These are phyloP conservation scores for Bubo blakistoni DNA, from an alignment of 2,113 vertebrate genomes.

Conservation along the genomic window DNA sequence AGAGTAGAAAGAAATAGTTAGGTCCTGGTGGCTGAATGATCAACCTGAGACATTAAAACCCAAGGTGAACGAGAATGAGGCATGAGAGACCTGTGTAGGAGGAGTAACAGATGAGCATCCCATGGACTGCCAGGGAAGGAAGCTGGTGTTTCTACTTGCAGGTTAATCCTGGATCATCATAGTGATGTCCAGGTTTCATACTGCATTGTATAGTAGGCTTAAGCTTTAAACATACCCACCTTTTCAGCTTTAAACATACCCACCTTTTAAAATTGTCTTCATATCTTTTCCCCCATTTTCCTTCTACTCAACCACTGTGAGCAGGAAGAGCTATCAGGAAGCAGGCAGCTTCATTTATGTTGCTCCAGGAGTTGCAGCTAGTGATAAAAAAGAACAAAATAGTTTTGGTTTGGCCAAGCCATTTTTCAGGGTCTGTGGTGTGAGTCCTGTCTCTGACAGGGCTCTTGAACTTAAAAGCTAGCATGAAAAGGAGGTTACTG, in stretches of 20 bases:
- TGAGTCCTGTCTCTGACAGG: not conserved
- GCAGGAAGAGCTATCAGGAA: not conserved
- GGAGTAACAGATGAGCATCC: not conserved
- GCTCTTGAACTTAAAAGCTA: not conserved
- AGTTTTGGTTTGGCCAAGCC: not conserved
- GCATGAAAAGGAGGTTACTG: not conserved
- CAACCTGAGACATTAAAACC: not conserved
- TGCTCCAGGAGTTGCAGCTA: not conserved
- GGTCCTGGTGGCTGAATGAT: not conserved
- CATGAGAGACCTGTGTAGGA: accelerated
- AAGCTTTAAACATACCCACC: not conserved
- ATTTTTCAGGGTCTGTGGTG: not conserved
- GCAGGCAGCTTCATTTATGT: accelerated
- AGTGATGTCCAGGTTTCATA: not conserved
- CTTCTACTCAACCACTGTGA: not conserved
- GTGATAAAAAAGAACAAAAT: not conserved
- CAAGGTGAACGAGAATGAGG: not conserved
- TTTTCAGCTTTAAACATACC: not conserved
- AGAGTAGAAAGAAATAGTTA: not conserved
- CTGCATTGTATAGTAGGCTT: not conserved
- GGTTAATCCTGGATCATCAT: not conserved
- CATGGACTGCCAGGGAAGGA: not conserved
- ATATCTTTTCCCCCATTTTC: not conserved
- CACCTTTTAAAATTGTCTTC: not conserved
- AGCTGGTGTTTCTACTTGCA: not conserved